A percentile compares a stretch with the other conserved stretches of the same genome.
These are phyloP conservation scores for Alexandromys oeconomus DNA, from an alignment of 2,797 vertebrate species.

Conservation along the genomic window DNA sequence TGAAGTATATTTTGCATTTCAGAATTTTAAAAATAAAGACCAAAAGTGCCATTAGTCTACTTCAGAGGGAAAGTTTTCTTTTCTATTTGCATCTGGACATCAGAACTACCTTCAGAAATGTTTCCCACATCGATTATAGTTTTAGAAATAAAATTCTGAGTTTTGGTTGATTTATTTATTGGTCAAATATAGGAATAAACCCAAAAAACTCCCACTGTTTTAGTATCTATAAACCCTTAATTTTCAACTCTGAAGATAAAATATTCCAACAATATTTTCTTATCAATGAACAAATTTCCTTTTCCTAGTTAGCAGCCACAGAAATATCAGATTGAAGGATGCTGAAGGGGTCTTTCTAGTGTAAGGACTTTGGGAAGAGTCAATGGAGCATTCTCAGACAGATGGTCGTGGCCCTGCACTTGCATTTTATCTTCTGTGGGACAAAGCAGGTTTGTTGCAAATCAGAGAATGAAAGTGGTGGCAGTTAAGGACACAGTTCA, in stretches of 20 bases:
- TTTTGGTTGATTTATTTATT: neutral
- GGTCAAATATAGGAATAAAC: slow-evolving; percentile 14
- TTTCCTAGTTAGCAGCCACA: neutral
- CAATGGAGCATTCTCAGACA: neutral
- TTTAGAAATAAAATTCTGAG: slow-evolving; percentile 16
- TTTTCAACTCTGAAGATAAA: neutral
- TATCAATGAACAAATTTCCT: neutral
- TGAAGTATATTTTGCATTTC: neutral
- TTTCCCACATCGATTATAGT: neutral
- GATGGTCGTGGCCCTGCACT: neutral
- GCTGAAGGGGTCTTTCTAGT: neutral
- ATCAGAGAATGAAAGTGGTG: neutral
- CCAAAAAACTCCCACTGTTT: neutral
- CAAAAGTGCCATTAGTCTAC: neutral
- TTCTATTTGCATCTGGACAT: neutral
- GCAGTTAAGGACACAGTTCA: neutral
- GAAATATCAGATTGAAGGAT: neutral
- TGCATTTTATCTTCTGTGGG: neutral
- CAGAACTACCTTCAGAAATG: neutral
- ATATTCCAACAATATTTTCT: neutral
- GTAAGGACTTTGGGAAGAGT: neutral
- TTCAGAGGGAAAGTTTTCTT: neutral
- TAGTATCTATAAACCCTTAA: neutral
- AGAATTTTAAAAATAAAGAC: neutral
- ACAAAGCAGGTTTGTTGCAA: neutral